Percentiles rank a stretch among this genome's conserved stretches.
phyloP scores from a whole-genome alignment of 2,888 invertebrate species.

The Elysia crispata region DNA sequence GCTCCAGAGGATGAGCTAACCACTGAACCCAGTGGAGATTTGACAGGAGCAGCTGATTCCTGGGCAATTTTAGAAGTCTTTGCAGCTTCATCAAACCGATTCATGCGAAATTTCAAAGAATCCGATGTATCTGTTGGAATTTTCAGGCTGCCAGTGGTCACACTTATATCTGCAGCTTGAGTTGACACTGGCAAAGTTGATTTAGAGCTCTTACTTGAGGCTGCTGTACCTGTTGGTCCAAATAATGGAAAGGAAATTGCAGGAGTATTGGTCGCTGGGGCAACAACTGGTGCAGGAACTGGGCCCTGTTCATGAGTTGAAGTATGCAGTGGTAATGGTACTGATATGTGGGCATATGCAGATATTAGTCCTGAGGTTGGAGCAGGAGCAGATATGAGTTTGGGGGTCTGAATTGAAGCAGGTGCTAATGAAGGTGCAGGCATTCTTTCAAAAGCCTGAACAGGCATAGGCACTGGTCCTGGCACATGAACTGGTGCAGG shows the following conservation, averaged over 20 bases:
- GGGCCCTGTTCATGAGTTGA: too few relatives aligned
- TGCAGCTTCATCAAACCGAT: slow-evolving; percentile 28
- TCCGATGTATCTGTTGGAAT: neutral
- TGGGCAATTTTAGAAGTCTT: neutral
- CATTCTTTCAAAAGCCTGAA: neutral
- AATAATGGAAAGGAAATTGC: too few relatives aligned
- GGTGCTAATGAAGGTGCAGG: slow-evolving; percentile 1
- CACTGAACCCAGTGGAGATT: neutral
- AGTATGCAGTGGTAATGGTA: too few relatives aligned
- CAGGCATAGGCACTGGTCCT: neutral
- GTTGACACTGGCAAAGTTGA: neutral
- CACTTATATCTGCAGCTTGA: too few relatives aligned
- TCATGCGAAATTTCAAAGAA: slow-evolving; percentile 35
- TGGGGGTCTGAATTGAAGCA: too few relatives aligned
- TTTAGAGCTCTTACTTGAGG: neutral
- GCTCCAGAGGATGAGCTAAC: neutral
- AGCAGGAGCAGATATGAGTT: neutral
- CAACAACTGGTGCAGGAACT: too few relatives aligned
- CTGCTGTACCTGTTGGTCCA: neutral
- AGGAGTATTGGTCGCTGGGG: too few relatives aligned
- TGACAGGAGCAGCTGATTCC: neutral
- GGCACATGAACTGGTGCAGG: neutral
- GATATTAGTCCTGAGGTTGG: neutral
- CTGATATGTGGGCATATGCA: too few relatives aligned
- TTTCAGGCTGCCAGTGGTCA: too few relatives aligned